Base-by-base conservation (phyloP, 2,888 invertebrate genomes). In the Zeuzera pyrina region DNA sequence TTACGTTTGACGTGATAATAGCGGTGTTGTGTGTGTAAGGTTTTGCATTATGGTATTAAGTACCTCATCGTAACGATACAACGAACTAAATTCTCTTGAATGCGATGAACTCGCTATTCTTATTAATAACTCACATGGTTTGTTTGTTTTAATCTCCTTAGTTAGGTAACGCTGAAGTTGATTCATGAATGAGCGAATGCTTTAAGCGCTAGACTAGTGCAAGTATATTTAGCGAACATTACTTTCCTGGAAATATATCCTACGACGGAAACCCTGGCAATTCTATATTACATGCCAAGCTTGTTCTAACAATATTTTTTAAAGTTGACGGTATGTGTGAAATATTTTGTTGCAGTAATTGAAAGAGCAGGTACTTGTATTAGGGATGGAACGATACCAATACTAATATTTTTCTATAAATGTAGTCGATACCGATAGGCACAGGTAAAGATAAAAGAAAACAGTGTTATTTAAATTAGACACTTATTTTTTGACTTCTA, bases 101-200 rank as follows among this genome's bases (percentile, higher is more conserved):
- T 72, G 68, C 83, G 74, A 76, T 81, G 83, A 81, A 81, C 83
- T 72, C 81, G 55, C 60, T 52, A 63, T 65, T 70, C 62, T 72
- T 81, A 81, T 78, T 83, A 81, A 81, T 81, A 83, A 78, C 77
- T 65, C 66, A 56, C 61, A 64, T 68, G 64, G 62, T 25, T 15
- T 69, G 73, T 70, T 77, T 72, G 77, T 76, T 74, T 79, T 76
- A 64, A 59, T 71, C 66, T 64, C 62, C 57, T 57, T 62, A 59
- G 79, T 79, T 73, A 78, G 77, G 76, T 79, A 81, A 83, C 62
- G 77, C 52, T 70, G 72, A 70, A 72, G 73, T 78, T 83, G 81
- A 79, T 81, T 83, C 83, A 81, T 83, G 83, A 83, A 83, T 81
- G 81, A 64, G 65, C 63, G 71, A 67, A 65, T 58, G 64, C 46